Conservation (phyloP, 2,888 invertebrate genomes). For the Geophilus truncorum region DNA sequence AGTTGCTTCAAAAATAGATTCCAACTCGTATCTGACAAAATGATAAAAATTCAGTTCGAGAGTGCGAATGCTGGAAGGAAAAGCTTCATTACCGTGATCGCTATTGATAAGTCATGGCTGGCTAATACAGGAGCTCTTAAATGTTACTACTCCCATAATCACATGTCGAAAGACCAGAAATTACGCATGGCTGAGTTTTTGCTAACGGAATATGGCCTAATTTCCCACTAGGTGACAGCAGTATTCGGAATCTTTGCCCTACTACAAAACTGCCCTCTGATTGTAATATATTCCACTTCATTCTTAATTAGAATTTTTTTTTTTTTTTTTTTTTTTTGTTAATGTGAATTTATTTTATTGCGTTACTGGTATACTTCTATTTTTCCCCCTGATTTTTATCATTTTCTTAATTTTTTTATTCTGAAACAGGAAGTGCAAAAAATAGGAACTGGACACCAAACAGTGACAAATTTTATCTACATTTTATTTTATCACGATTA, state of each 20-base stretch:
- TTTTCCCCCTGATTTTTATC: too few species aligned
- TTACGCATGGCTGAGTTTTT: background rate
- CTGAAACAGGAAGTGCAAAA: too few species aligned
- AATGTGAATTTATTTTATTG: too few species aligned
- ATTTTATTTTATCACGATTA: background rate
- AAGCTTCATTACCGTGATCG: background rate
- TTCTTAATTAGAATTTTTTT: too few species aligned
- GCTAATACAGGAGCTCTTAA: background rate
- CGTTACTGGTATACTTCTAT: too few species aligned
- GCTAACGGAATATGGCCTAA: background rate
- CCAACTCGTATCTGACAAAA: background rate
- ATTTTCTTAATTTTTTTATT: background rate
- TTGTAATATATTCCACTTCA: too few species aligned
- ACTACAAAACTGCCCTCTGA: background rate
- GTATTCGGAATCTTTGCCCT: background rate
- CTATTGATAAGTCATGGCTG: background rate
- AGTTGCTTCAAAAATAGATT: background rate
- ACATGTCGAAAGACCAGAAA: constrained; percentile 8
- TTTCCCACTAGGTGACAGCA: background rate
- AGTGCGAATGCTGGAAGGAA: background rate
- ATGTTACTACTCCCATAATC: background rate
- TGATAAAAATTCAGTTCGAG: background rate
- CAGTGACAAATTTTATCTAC: background rate
- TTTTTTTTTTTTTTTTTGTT: too few species aligned
- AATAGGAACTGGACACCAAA: too few species aligned